Conservation (phyloP, 2,888 invertebrate species). For the Arge pagana region DNA sequence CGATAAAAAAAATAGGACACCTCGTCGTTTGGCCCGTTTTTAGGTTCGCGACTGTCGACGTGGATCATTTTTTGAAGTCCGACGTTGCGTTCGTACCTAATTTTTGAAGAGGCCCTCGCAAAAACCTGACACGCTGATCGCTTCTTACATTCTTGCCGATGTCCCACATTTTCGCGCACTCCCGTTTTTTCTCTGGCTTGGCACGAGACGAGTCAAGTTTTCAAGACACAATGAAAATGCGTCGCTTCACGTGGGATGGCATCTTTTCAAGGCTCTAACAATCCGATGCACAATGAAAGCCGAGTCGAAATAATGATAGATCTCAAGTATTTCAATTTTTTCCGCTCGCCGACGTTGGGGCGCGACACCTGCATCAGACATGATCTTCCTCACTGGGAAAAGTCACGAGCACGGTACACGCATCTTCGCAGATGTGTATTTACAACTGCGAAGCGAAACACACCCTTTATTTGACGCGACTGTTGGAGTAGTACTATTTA, state of each 20-base stretch:
- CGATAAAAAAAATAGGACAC: too few relatives aligned
- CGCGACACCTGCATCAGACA: background rate
- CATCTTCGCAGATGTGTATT: background rate
- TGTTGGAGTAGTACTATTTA: constrained; percentile 15
- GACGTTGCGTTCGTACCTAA: too few relatives aligned
- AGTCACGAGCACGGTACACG: too few relatives aligned
- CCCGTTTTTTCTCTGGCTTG: too few relatives aligned
- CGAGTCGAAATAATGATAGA: background rate
- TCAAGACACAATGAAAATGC: constrained; percentile 11
- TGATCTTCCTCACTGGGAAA: too few relatives aligned
- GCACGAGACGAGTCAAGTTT: constrained; percentile 17
- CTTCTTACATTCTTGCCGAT: too few relatives aligned
- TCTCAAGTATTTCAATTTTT: background rate
- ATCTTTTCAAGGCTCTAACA: constrained; percentile 5
- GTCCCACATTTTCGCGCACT: too few relatives aligned
- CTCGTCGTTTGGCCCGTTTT: too few relatives aligned
- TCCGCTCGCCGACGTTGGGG: background rate
- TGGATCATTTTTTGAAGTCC: too few relatives aligned
- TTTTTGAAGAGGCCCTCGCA: too few relatives aligned
- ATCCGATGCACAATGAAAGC: constrained; percentile 5
- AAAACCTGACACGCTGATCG: too few relatives aligned
- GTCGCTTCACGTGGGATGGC: background rate
- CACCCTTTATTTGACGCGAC: constrained; percentile 4
- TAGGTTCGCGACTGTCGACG: too few relatives aligned
- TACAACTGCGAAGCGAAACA: background rate